Conservation (phyloP, 2,113 vertebrate species). For the Bucco capensis region DNA sequence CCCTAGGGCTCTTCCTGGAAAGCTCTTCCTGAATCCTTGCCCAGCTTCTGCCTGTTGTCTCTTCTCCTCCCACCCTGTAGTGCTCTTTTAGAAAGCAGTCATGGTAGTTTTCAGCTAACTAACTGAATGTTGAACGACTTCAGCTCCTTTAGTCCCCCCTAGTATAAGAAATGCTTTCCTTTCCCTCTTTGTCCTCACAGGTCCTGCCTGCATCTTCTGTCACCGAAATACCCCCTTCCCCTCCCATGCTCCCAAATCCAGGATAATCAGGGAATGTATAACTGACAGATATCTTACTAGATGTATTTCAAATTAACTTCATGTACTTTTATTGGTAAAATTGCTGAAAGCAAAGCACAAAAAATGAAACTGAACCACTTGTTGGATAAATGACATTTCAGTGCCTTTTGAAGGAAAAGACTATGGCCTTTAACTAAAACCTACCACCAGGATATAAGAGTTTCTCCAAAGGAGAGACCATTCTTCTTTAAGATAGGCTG, state of each 20-base stretch:
- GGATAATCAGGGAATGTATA: not conserved
- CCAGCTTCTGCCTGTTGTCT: not conserved
- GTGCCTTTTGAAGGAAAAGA: not conserved
- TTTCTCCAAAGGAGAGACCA: not conserved
- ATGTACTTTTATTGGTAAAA: not conserved
- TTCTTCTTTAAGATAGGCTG: not conserved
- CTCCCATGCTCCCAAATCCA: not conserved
- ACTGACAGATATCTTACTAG: not conserved
- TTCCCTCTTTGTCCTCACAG: not conserved
- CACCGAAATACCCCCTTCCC: not conserved
- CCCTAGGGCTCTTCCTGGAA: not conserved
- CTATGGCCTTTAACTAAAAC: not conserved
- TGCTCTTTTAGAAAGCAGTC: not conserved
- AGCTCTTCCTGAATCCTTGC: not conserved
- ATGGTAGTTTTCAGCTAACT: not conserved
- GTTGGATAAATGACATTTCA: not conserved
- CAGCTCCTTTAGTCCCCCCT: not conserved
- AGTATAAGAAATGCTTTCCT: not conserved
- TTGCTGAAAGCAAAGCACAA: not conserved
- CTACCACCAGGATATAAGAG: not conserved
- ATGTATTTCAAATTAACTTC: not conserved
- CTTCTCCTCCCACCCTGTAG: not conserved
- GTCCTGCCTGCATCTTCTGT: not conserved
- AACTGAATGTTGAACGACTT: not conserved
- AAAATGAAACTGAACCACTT: not conserved